A percentile compares a stretch with the other conserved stretches of the same genome.
Conservation (phyloP, 2,797 vertebrate genomes). For the Ctenopoma kingsleyae region DNA sequence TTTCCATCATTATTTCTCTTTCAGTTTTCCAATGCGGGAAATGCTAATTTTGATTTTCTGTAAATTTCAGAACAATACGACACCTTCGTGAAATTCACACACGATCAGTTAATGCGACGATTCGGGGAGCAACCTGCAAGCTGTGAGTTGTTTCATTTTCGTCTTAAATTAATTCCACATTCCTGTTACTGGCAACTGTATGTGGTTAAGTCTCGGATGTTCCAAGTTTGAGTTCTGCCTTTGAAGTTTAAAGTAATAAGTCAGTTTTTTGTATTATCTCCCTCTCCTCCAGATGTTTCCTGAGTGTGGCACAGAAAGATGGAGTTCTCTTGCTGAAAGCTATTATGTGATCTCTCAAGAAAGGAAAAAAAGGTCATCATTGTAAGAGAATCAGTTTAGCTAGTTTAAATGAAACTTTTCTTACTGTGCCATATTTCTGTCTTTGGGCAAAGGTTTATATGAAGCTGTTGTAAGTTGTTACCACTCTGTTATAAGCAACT, state of each 20-base stretch:
- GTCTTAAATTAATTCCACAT: slow-evolving; percentile 33
- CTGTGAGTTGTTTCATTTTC: slow-evolving; percentile 83
- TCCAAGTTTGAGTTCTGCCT: slow-evolving; percentile 25
- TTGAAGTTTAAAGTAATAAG: slow-evolving; percentile 55
- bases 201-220: slow-evolving; percentile 6
- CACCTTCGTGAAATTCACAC: slow-evolving; percentile 98
- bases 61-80: slow-evolving; percentile 93
- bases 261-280: slow-evolving; percentile 58
- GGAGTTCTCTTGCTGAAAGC: slow-evolving; percentile 88
- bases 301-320: slow-evolving; percentile 77
- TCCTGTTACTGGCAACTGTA: slow-evolving; percentile 10
- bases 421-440: slow-evolving; percentile 91
- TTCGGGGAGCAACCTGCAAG: slow-evolving; percentile 98
- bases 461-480: slow-evolving; percentile 95
- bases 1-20: no score
- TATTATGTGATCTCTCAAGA: slow-evolving; percentile 60
- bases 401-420: slow-evolving; percentile 90
- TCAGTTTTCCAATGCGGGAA: no score
- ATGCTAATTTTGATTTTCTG: not conserved
- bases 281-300: slow-evolving; percentile 83
- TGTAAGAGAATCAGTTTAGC: slow-evolving; percentile 85
- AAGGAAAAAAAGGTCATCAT: slow-evolving; percentile 63
- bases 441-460: slow-evolving; percentile 94
- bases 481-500: slow-evolving; percentile 93
- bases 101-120: slow-evolving; percentile 97